These are phyloP conservation scores for Drosophila kikkawai DNA, from an alignment of 1,140 invertebrate genomes.

Conservation along the genomic window DNA sequence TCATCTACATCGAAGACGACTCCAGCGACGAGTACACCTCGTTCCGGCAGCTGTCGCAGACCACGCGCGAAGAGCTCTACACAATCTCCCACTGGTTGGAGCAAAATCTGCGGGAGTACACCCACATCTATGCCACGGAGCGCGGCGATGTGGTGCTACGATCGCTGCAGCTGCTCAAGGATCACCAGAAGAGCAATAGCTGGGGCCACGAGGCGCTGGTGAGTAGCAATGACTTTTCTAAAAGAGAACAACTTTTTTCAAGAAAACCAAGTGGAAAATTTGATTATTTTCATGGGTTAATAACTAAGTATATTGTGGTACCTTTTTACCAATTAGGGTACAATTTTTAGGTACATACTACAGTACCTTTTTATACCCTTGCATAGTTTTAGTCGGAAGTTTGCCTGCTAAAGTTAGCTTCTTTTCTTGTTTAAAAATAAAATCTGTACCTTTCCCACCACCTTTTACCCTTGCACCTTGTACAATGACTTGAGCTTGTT, in stretches of 20 bases:
- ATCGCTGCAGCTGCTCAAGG: conserved; percentile 91
- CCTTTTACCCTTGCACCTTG: not conserved
- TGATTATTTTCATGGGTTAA: not conserved
- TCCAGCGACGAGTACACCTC: conserved; percentile 85
- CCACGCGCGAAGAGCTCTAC: conserved; percentile 88
- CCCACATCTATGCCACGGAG: conserved; percentile 92
- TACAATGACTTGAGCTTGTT: not conserved
- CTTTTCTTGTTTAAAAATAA: not conserved
- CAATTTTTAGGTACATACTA: not conserved
- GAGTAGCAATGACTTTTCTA: conserved; percentile 31
- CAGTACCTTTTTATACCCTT: too few relatives aligned
- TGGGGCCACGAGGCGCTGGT: conserved; percentile 87
- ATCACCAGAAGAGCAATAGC: conserved; percentile 92
- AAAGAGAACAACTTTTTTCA: not conserved
- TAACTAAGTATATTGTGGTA: not conserved
- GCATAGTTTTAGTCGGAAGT: too few relatives aligned
- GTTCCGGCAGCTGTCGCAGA: conserved; percentile 80
- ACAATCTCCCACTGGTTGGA: conserved; percentile 94
- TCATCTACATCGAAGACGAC: conserved; percentile 95
- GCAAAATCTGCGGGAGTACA: conserved; percentile 92
- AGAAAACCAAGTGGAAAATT: not conserved
- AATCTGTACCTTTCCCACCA: not conserved
- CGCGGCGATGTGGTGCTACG: conserved; percentile 91
- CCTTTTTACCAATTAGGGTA: not conserved
- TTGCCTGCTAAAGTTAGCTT: too few relatives aligned